These are phyloP conservation scores for Athalia cordata DNA, from an alignment of 2,888 invertebrate genomes.

Conservation along the genomic window DNA sequence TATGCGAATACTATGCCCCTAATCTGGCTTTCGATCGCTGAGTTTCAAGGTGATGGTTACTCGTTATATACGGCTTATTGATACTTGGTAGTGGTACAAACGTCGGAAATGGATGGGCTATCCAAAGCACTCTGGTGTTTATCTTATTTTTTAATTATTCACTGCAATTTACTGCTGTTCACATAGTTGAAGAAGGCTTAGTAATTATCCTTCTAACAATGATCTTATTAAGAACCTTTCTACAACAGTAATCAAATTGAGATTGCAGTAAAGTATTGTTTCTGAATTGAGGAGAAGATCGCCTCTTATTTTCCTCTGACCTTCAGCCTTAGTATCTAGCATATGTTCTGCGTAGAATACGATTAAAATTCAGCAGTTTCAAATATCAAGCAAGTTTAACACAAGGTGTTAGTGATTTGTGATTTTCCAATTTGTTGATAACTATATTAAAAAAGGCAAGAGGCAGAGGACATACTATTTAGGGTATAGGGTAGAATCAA, in stretches of 20 bases:
- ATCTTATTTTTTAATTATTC: not conserved
- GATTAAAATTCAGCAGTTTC: not conserved
- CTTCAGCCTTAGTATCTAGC: not conserved
- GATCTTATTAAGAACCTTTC: too few relatives aligned
- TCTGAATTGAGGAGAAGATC: not conserved
- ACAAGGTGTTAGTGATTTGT: not conserved
- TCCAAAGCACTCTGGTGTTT: not conserved
- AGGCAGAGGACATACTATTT: too few relatives aligned
- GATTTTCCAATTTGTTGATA: not conserved
- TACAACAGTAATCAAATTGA: too few relatives aligned
- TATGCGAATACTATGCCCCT: not conserved
- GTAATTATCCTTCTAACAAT: not conserved
- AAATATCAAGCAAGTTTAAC: not conserved
- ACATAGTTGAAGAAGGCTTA: not conserved
- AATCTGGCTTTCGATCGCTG: not conserved
- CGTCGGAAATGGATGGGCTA: not conserved
- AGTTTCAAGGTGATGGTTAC: conserved; percentile 37
- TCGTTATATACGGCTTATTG: conserved; percentile 3
- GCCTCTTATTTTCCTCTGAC: not conserved
- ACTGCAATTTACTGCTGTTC: not conserved
- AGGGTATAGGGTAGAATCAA: conserved; percentile 15
- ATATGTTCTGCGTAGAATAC: not conserved
- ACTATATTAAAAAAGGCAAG: conserved; percentile 15
- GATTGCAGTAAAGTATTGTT: too few relatives aligned
- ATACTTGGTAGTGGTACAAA: not conserved